phyloP scores from a whole-genome alignment of 2,797 vertebrate species.

The Anguilla anguilla region DNA sequence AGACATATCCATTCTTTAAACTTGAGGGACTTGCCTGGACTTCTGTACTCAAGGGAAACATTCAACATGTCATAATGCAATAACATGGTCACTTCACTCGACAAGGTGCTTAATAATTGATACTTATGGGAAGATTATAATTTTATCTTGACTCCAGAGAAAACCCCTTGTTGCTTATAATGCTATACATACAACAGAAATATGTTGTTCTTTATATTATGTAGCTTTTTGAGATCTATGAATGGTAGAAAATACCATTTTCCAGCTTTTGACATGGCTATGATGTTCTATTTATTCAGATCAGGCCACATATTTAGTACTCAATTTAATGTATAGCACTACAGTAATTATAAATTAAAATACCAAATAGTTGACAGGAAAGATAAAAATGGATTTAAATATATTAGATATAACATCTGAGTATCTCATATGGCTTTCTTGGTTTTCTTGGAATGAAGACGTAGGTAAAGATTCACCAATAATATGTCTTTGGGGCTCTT shows the following conservation, averaged over 20 bases:
- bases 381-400: too few relatives aligned
- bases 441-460: too few relatives aligned
- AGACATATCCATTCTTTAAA: not conserved
- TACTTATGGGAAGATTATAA: not conserved
- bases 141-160: not conserved
- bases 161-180: not conserved
- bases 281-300: too few relatives aligned
- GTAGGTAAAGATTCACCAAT: too few relatives aligned
- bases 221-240: not conserved
- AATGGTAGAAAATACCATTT: not conserved
- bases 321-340: too few relatives aligned
- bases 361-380: too few relatives aligned
- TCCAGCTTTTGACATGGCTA: not conserved
- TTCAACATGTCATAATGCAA: not conserved
- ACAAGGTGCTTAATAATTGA: not conserved
- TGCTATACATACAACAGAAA: not conserved
- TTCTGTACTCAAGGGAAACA: not conserved
- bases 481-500: too few relatives aligned
- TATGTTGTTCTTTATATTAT: not conserved
- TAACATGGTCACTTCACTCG: conserved; percentile 10
- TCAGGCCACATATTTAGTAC: too few relatives aligned
- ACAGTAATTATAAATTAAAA: too few relatives aligned
- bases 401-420: too few relatives aligned
- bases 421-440: too few relatives aligned
- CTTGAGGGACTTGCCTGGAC: not conserved